Evolutionary conservation across 2,797 vertebrate genomes (phyloP).

Genomic region (Dicrostonyx torquatus): DNA sequence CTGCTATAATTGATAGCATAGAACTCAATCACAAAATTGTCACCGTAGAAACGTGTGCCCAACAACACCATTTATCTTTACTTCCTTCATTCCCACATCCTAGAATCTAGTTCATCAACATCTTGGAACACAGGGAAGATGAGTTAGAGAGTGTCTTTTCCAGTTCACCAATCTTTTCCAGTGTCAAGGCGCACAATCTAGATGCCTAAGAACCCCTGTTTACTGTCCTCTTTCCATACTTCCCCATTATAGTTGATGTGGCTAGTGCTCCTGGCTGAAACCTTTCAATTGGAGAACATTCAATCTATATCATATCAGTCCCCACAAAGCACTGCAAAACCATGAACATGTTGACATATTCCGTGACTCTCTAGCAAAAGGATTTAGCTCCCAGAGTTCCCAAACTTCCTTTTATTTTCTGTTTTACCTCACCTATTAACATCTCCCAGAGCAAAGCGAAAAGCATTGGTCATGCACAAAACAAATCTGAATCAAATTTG

Average conservation of each 20-base stretch:
- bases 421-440: neutral
- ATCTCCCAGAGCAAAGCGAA: neutral
- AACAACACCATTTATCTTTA: slow-evolving; percentile 38
- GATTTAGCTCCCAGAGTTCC: neutral
- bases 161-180: neutral
- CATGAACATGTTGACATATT: neutral
- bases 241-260: neutral
- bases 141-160: neutral
- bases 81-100: neutral
- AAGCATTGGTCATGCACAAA: neutral
- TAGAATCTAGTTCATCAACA: slow-evolving; percentile 2
- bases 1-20: slow-evolving; percentile 49
- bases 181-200: neutral
- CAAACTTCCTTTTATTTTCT: slow-evolving; percentile 2
- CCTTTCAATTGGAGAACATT: neutral
- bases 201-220: too few species aligned
- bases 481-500: neutral
- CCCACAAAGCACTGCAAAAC: neutral
- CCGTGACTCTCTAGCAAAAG: neutral
- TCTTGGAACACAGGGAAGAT: neutral
- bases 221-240: neutral
- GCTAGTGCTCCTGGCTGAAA: neutral
- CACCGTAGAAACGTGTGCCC: neutral
- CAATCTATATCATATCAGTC: neutral
- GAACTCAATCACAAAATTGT: slow-evolving; percentile 34